Evolutionary conservation across 2,888 invertebrate genomes (phyloP).

Genomic region (Crematogaster levior): DNA sequence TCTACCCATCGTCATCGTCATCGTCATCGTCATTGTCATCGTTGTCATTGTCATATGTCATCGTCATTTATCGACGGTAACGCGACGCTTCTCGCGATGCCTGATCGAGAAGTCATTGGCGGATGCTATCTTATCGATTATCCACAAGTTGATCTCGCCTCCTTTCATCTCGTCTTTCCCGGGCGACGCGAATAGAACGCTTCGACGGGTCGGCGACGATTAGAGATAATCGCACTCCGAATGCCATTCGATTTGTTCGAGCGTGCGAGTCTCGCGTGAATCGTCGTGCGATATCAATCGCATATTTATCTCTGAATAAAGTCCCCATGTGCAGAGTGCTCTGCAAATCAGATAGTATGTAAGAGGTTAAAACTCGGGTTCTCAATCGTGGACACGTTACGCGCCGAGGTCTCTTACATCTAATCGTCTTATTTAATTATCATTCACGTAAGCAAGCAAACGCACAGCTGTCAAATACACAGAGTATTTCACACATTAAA

Average conservation of each 20-base stretch:
- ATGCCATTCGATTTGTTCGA: slow-evolving; percentile 31
- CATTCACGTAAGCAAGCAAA: not conserved
- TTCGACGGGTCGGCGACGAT: slow-evolving; percentile 34
- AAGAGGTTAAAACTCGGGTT: too few relatives aligned
- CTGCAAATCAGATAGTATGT: too few relatives aligned
- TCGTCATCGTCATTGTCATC: slow-evolving; percentile 29
- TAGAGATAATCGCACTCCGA: slow-evolving; percentile 48
- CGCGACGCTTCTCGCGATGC: slow-evolving; percentile 20
- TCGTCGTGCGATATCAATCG: slow-evolving; percentile 37
- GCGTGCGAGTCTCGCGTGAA: slow-evolving; percentile 18
- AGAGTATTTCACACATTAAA: not conserved
- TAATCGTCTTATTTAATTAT: slow-evolving; percentile 15
- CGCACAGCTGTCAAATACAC: not conserved
- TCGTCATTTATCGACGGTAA: slow-evolving; percentile 28
- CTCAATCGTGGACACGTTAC: not conserved
- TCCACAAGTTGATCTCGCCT: slow-evolving; percentile 47
- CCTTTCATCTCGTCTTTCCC: slow-evolving; percentile 25
- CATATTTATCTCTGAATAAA: slow-evolving; percentile 39
- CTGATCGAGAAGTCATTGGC: slow-evolving; percentile 37
- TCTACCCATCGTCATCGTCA: slow-evolving; percentile 60
- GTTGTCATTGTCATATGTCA: slow-evolving; percentile 39
- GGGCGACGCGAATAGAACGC: slow-evolving; percentile 20
- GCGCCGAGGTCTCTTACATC: not conserved
- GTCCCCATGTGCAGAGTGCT: too few relatives aligned
- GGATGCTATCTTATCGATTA: slow-evolving; percentile 45